Conservation (phyloP, 2,113 vertebrate genomes). For the Daboia siamensis region DNA sequence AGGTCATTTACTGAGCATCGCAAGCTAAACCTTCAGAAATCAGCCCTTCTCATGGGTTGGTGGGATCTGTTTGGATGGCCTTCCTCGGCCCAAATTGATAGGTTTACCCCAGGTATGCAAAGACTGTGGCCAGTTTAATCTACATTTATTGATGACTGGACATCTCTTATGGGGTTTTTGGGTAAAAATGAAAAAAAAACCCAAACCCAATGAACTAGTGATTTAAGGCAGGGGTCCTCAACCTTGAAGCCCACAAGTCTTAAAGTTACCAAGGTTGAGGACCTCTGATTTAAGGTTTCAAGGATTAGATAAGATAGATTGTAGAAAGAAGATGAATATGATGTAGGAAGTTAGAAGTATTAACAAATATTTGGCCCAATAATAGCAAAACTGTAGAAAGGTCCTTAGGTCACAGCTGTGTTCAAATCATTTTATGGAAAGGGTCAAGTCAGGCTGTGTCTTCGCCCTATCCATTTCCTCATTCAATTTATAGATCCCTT, state of each 20-base stretch:
- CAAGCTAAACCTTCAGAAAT: neutral
- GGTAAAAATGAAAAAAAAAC: neutral
- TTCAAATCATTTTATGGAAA: neutral
- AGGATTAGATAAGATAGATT: neutral
- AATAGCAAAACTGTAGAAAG: neutral
- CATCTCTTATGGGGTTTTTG: neutral
- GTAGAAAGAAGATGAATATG: neutral
- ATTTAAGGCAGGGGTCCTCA: too few relatives aligned
- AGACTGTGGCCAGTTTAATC: neutral
- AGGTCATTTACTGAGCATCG: neutral
- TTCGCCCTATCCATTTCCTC: neutral
- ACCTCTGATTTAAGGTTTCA: too few relatives aligned
- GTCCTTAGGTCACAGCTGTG: neutral
- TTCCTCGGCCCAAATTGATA: neutral
- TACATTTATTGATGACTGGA: too few relatives aligned
- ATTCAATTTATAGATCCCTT: neutral
- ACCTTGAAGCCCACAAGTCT: too few relatives aligned
- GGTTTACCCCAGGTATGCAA: neutral
- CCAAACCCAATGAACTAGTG: too few relatives aligned
- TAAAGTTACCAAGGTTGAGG: too few relatives aligned
- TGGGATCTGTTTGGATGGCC: neutral
- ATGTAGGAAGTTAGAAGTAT: neutral
- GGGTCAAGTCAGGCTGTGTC: neutral
- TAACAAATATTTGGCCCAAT: neutral
- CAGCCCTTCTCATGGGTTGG: too few relatives aligned